Percentiles rank a stretch among this genome's conserved stretches.
Conservation (phyloP, 1,140 invertebrate species). For the Drosophila tani region DNA sequence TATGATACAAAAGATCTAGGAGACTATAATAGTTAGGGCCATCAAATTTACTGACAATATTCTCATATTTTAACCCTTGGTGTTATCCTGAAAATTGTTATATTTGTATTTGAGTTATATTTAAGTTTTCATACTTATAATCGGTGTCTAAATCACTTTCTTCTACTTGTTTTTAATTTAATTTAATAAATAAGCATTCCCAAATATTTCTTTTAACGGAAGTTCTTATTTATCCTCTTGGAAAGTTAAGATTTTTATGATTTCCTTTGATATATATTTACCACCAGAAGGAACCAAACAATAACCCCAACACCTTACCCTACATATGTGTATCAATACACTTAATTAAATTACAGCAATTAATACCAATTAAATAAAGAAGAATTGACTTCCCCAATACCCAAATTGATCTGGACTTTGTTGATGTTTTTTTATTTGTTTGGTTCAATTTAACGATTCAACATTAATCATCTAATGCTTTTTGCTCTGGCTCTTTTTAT, state of each 20-base stretch:
- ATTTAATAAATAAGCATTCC: neutral
- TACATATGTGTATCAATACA: neutral
- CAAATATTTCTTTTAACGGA: neutral
- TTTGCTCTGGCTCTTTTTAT: constrained; percentile 38
- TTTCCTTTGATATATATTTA: neutral
- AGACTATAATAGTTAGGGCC: no score
- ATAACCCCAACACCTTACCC: neutral
- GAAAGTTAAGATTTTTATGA: neutral
- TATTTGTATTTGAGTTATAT: no score
- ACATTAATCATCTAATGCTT: constrained; percentile 34
- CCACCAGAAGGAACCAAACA: no score
- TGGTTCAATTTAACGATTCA: constrained; percentile 25
- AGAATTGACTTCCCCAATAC: constrained; percentile 8
- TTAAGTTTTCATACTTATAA: no score
- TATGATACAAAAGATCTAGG: neutral
- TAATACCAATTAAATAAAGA: constrained; percentile 34
- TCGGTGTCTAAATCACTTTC: no score
- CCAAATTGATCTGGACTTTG: constrained; percentile 7
- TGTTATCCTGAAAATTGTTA: no score
- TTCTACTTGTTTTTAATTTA: no score
- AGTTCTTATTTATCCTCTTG: neutral
- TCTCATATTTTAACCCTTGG: no score
- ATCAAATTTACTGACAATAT: no score
- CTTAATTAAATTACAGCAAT: constrained; percentile 15
- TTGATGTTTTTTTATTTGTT: constrained; percentile 20